Conservation (phyloP, 2,888 invertebrate species). For the Drosophila borealis region DNA sequence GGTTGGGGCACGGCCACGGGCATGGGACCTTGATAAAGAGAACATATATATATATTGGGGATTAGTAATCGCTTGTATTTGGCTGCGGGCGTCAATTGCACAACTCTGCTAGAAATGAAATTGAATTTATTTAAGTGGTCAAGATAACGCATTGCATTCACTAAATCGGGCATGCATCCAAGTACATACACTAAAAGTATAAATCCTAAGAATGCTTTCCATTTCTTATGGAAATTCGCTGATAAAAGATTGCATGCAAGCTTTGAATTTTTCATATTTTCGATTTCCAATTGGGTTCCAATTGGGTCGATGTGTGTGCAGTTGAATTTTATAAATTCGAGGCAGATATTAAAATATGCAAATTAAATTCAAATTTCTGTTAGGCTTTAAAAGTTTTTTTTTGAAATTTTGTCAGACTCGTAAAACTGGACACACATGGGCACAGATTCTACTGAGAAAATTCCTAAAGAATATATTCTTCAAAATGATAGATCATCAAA, state of each 20-base stretch:
- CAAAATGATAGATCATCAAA: constrained; percentile 41
- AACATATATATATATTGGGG: constrained; percentile 32
- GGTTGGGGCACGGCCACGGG: constrained; percentile 87
- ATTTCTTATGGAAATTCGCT: constrained; percentile 36
- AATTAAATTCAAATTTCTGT: neutral
- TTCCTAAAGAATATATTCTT: constrained; percentile 30
- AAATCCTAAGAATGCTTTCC: constrained; percentile 49
- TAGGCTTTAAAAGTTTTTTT: too few relatives aligned
- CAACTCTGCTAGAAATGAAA: constrained; percentile 61
- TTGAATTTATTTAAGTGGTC: constrained; percentile 62
- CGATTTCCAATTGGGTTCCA: constrained; percentile 30
- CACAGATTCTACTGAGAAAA: constrained; percentile 17
- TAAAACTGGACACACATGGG: constrained; percentile 33
- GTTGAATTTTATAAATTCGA: neutral
- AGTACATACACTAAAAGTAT: constrained; percentile 61
- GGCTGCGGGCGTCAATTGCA: constrained; percentile 9
- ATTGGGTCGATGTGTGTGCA: constrained; percentile 23
- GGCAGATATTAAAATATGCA: neutral
- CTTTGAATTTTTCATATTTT: constrained; percentile 29
- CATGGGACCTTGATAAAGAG: constrained; percentile 82
- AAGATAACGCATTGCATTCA: constrained; percentile 71
- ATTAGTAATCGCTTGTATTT: constrained; percentile 55
- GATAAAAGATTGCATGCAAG: constrained; percentile 50
- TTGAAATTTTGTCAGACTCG: neutral
- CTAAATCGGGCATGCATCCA: constrained; percentile 70